Base-by-base conservation (phyloP, 2,797 vertebrate genomes). In the Serranus cabrilla region DNA sequence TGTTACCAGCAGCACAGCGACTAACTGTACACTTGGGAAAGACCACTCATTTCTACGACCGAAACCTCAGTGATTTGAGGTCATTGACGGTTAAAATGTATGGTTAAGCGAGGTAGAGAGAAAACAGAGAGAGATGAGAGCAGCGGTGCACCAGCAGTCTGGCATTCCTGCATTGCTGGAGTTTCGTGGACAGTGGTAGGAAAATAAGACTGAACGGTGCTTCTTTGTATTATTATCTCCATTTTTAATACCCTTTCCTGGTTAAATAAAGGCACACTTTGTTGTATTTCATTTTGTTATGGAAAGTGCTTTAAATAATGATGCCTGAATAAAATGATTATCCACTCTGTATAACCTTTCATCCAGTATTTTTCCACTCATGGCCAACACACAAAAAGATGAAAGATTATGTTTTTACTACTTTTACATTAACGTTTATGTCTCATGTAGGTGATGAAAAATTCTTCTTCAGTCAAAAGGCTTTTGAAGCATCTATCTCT, bases 1-100 rank as follows among this genome's bases (percentile, higher is more conserved):
- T 77, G 90, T 88, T 91, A 85, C 76, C 75, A 87, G 82, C 74
- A 89, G 84, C 79, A 84, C 67, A 83, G 81, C 74, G 27, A 81
- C 82, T 91, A 92, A 92, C 81, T 71, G 84, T 73, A 87, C 89
- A 89, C 88, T 83, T 83, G 89, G 89, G 91, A 86, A 76, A 81
- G 70, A 87, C 72, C 75, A 85, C 74, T 88, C 80, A 88, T 91
- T 81, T 84, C 82, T 84, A 60, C 76, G 66, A 71, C 65, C 49
- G 62, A 87, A 92, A 85, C 85, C 84, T 91, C 75, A 87, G 74
- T 7, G 27, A 80, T 83, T 74, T 83, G 84, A 91, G 84, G 82
- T 91, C 86, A 88, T 27, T 67, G 79, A 82, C 10, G 64, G 82
- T 89, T 88, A 89, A 91, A 88, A 86, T 76, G 77, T 81, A 89